Evolutionary conservation across 2,113 vertebrate genomes (phyloP).

Genomic region (Cynopterus brachyotis): DNA sequence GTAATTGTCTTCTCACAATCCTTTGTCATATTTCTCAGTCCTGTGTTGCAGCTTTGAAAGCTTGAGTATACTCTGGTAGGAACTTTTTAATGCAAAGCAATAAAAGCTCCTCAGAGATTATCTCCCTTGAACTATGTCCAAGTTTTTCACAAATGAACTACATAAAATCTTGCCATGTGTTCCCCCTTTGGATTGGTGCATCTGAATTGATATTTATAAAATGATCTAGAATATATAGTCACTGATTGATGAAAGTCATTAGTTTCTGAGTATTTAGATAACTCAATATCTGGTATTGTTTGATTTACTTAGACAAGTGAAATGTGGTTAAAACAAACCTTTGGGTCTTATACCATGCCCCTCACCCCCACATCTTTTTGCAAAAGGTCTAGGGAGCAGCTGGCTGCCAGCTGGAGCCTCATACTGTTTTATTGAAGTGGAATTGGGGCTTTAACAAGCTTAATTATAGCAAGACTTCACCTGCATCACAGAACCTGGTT

Average conservation of each 20-base stretch:
- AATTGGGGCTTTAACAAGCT: constrained; percentile 68
- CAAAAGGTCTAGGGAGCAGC: constrained; percentile 65
- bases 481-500: constrained; percentile 37
- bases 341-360: not conserved
- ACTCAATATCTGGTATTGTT: constrained; percentile 28
- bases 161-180: constrained; percentile 58
- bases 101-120: constrained; percentile 55
- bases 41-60: constrained; percentile 18
- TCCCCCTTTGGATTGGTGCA: not conserved
- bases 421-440: constrained; percentile 57
- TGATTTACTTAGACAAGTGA: constrained; percentile 49
- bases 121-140: constrained; percentile 50
- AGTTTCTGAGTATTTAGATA: constrained; percentile 44
- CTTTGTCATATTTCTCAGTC: constrained; percentile 20
- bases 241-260: constrained; percentile 29
- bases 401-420: constrained; percentile 69
- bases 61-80: not conserved
- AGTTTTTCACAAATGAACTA: constrained; percentile 38
- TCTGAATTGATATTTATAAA: constrained; percentile 34
- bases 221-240: constrained; percentile 12
- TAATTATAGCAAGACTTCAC: constrained; percentile 71
- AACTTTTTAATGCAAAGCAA: constrained; percentile 35
- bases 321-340: constrained; percentile 43
- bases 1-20: not conserved
- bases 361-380: not conserved